These are phyloP conservation scores for Lepidotrigona ventralis DNA, from an alignment of 1,140 invertebrate species.

Conservation along the genomic window DNA sequence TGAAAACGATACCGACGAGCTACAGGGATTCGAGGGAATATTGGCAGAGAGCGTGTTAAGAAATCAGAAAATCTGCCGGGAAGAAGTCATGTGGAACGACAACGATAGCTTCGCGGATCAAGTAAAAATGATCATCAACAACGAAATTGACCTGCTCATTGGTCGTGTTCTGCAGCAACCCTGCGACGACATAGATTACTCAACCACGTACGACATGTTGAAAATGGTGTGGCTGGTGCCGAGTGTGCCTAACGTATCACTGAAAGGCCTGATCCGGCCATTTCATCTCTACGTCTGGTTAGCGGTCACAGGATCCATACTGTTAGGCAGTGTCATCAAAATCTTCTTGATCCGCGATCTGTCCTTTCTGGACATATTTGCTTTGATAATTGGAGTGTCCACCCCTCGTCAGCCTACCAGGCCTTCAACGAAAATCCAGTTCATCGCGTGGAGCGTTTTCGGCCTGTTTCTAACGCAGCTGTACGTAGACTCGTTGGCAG, in stretches of 20 bases:
- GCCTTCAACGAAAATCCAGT: constrained; percentile 65
- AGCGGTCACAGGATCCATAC: constrained; percentile 56
- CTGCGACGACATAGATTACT: constrained; percentile 55
- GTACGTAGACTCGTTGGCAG: constrained; percentile 72
- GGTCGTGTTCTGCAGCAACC: constrained; percentile 67
- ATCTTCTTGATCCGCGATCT: constrained; percentile 61
- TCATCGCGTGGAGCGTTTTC: constrained; percentile 71
- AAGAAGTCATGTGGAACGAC: constrained; percentile 43
- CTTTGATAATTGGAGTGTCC: constrained; percentile 62
- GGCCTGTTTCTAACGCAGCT: constrained; percentile 72
- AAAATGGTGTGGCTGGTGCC: constrained; percentile 72
- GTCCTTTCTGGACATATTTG: constrained; percentile 69
- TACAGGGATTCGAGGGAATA: constrained; percentile 59
- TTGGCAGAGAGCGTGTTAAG: constrained; percentile 28
- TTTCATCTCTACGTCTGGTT: constrained; percentile 69
- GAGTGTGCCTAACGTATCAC: constrained; percentile 57
- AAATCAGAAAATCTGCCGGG: constrained; percentile 9
- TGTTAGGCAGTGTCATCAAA: constrained; percentile 61
- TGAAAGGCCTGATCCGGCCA: constrained; percentile 69
- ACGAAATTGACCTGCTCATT: constrained; percentile 65
- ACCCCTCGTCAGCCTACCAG: constrained; percentile 61
- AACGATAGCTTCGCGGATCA: constrained; percentile 18
- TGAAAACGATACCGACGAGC: not conserved
- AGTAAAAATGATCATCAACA: constrained; percentile 9
- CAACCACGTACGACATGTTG: constrained; percentile 68